Evolutionary conservation across 2,113 vertebrate species (phyloP).

Genomic region (Actenoides lindsayi): DNA sequence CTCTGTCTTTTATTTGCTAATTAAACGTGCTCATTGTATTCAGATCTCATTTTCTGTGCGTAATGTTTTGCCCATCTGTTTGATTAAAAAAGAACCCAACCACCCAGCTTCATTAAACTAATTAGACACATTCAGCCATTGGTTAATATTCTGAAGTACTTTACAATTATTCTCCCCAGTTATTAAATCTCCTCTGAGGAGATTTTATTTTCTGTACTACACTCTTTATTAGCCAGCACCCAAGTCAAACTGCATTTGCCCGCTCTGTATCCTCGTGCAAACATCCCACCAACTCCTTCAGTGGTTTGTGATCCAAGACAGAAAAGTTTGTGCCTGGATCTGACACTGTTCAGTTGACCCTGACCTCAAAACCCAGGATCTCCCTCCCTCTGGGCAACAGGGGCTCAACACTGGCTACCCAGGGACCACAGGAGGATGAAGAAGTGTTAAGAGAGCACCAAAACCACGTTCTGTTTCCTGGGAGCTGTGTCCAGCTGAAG

Average conservation of each 20-base stretch:
- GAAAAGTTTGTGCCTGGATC: neutral
- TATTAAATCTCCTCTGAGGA: conserved; percentile 38
- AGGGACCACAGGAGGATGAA: neutral
- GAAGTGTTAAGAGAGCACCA: neutral
- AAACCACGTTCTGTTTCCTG: neutral
- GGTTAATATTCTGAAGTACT: conserved; percentile 58
- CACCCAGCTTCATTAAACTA: conserved; percentile 47
- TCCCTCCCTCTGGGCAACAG: neutral
- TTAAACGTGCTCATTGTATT: conserved; percentile 36
- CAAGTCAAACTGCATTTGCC: neutral
- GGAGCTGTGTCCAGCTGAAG: neutral
- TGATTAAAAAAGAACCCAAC: conserved; percentile 48
- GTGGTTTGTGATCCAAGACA: neutral
- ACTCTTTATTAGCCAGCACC: neutral
- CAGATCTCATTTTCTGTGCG: conserved; percentile 39
- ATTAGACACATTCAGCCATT: conserved; percentile 30
- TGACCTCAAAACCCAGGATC: neutral
- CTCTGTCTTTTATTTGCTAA: conserved; percentile 29
- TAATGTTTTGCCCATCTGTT: conserved; percentile 58
- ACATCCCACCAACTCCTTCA: neutral
- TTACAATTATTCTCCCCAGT: conserved; percentile 37
- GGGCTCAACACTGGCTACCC: neutral
- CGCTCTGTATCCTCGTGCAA: neutral
- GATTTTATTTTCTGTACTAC: neutral
- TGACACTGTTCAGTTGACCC: neutral